Evolutionary conservation across 2,113 vertebrate species (phyloP).

Genomic region (Semicossyphus pulcher): DNA sequence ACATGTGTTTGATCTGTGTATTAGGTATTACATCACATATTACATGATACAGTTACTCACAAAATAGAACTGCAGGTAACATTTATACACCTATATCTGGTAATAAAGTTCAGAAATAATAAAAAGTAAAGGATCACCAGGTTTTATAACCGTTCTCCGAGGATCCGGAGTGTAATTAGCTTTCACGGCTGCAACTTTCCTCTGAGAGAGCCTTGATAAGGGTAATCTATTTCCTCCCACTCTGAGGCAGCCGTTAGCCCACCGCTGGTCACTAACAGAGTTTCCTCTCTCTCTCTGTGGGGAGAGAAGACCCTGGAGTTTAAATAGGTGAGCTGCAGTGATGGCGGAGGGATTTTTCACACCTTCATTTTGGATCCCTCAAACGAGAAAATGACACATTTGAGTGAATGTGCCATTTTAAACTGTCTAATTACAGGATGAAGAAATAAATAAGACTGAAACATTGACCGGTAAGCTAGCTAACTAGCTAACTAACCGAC

Average conservation of each 20-base stretch:
- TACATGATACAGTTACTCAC: not conserved
- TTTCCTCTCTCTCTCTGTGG: conserved; percentile 11
- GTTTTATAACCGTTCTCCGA: conserved; percentile 46
- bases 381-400: not conserved
- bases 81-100: conserved; percentile 5
- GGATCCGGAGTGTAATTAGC: conserved; percentile 64
- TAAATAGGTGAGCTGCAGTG: conserved; percentile 1
- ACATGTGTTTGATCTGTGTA: not conserved
- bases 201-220: conserved; percentile 64
- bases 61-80: not conserved
- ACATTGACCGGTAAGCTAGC: not conserved
- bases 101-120: conserved; percentile 50
- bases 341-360: not conserved
- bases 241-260: conserved; percentile 39
- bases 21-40: too few species aligned
- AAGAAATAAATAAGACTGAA: not conserved
- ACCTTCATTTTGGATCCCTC: not conserved
- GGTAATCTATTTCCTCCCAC: conserved; percentile 70
- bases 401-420: not conserved
- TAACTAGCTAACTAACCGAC: not conserved
- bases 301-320: conserved; percentile 5
- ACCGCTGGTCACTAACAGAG: conserved; percentile 39
- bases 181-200: conserved; percentile 61
- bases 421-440: not conserved
- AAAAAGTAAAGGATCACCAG: conserved; percentile 47